Base-by-base conservation (phyloP, 1,140 invertebrate species). In the Scaptodrosophila lebanonensis region DNA sequence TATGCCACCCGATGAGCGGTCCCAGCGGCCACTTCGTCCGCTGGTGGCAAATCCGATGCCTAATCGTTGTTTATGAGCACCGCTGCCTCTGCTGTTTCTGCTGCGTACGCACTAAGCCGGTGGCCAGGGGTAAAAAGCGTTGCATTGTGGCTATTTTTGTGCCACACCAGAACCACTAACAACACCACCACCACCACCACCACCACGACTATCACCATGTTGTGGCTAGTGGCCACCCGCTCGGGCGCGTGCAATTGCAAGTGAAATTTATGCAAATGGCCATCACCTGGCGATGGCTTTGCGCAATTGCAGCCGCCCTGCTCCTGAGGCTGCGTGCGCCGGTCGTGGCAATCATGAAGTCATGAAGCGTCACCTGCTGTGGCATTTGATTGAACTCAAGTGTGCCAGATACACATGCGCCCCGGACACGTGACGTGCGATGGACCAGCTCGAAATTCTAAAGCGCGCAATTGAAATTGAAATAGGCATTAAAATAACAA, bases 251-350 rank as follows among this genome's bases (percentile, higher is more conserved):
- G 16, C 42, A 50, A 49, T 59, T 54, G 73, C 73, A 79, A 73
- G 63, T 66, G 59, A 72, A 77, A 79, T 79, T 77, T 77, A 77
- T 77, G 73, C 73, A 77, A 79, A 77, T 77, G 64, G 58, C 66
- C 30, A 53, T 38, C 38, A 38, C 44, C 48, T 56, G 56, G 56
- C 58, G 58, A 17, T 54, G 43, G 50, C 22, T 66, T 77, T 77
- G 67, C 67, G 71, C 71, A 75, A 75, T 75, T 76, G 70, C 58
- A 49, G 42, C 32, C 32, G 33, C 40, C 25, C 66, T 50, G 3
- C 38, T 30, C 40, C 22, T 42, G 42, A n/a, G n/a, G n/a, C n/a
- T n/a, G n/a, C n/a, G 3, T 25, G 22, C 22, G 22, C 8, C 22
- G 22, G 22, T 25, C 3, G 3, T 25, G 22, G 22, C 3, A 25